Evolutionary conservation across 2,797 vertebrate species (phyloP).

Genomic region (Danio kyathit): DNA sequence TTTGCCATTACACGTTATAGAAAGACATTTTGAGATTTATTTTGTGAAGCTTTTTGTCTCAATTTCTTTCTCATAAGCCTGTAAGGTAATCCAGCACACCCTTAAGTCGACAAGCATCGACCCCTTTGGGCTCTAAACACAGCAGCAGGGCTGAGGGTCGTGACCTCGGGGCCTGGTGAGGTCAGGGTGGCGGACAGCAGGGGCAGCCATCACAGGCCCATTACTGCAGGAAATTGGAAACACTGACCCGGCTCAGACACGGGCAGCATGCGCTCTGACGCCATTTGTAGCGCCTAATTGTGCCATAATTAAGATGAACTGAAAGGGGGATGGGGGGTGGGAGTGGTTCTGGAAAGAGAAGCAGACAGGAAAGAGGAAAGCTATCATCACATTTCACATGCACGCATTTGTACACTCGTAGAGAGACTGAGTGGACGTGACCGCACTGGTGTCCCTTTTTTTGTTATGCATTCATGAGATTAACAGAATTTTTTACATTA

Average conservation of each 20-base stretch:
- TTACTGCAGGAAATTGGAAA: constrained; percentile 71
- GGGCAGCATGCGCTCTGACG: constrained; percentile 54
- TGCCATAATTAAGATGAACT: constrained; percentile 74
- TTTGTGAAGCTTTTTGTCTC: constrained; percentile 42
- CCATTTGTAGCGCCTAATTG: constrained; percentile 78
- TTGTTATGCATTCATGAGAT: neutral
- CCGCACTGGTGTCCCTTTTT: constrained; percentile 6
- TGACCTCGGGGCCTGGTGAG: constrained; percentile 54
- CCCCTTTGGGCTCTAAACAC: constrained; percentile 52
- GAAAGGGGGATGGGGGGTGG: constrained; percentile 57
- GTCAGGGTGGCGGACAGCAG: constrained; percentile 56
- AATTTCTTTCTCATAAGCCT: constrained; percentile 20
- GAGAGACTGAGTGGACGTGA: constrained; percentile 46
- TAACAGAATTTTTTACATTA: neutral
- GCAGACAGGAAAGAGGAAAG: constrained; percentile 66
- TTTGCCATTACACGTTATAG: constrained; percentile 19
- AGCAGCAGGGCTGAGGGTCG: constrained; percentile 49
- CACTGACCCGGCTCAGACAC: constrained; percentile 59
- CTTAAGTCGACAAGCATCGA: constrained; percentile 36
- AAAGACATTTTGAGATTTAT: constrained; percentile 16
- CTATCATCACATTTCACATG: constrained; percentile 54
- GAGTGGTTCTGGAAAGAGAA: constrained; percentile 60
- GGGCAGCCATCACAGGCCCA: constrained; percentile 64
- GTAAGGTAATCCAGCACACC: constrained; percentile 44
- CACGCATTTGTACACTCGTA: constrained; percentile 46